Percentiles rank a stretch among this genome's conserved stretches.
phyloP scores from a whole-genome alignment of 1,140 invertebrate species.

The Popillia japonica region DNA sequence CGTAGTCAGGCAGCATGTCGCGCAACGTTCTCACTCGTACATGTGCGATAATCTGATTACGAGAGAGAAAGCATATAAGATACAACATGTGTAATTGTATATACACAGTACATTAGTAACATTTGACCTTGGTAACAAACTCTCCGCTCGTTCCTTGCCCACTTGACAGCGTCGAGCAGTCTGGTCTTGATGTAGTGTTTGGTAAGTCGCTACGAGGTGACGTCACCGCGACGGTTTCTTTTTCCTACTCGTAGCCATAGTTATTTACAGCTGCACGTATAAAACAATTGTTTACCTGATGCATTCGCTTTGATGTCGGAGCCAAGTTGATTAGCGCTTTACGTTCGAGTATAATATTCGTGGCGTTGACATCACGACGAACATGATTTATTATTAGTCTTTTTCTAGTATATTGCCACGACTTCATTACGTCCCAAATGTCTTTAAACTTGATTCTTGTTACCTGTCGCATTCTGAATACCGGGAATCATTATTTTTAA shows the following conservation, averaged over 20 bases:
- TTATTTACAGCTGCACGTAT: constrained; percentile 38
- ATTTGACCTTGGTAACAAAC: constrained; percentile 35
- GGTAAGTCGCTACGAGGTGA: not conserved
- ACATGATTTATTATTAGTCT: constrained; percentile 24
- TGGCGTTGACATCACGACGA: not conserved
- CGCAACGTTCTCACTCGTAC: not conserved
- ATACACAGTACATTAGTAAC: constrained; percentile 36
- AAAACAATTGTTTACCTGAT: constrained; percentile 37
- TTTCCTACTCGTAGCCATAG: constrained; percentile 12
- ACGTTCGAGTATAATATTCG: not conserved
- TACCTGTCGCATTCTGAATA: constrained; percentile 27
- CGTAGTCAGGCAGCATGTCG: constrained; percentile 25
- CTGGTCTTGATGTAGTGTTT: constrained; percentile 21
- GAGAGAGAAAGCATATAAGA: constrained; percentile 4
- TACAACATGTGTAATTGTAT: not conserved
- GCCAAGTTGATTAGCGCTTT: constrained; percentile 36
- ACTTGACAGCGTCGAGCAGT: constrained; percentile 37
- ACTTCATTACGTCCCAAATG: not conserved
- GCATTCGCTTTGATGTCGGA: constrained; percentile 33
- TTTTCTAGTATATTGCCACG: not conserved
- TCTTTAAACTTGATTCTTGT: not conserved
- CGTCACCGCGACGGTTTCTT: constrained; percentile 23
- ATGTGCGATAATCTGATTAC: not conserved
- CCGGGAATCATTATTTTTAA: constrained; percentile 6
- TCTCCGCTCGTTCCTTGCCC: constrained; percentile 7